Conservation (phyloP, 2,797 vertebrate species). For the Pelodytes ibericus region DNA sequence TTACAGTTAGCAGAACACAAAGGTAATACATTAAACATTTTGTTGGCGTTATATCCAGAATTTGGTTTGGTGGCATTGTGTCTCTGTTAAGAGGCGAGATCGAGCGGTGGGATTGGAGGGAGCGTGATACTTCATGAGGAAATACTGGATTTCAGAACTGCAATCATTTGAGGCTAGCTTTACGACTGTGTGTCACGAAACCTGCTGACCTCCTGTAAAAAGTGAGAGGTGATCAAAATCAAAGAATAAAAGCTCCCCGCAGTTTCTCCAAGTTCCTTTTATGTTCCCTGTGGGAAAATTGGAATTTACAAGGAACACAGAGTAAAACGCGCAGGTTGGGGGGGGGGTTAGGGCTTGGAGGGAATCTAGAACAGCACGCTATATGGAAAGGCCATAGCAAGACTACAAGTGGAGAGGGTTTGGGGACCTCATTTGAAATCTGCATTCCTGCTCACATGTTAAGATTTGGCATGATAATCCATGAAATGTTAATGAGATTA, state of each 20-base stretch:
- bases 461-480: no score
- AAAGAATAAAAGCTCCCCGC: slow-evolving; percentile 25
- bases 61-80: not conserved
- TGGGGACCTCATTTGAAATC: no score
- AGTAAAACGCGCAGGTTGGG: not conserved
- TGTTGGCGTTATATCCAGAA: no score
- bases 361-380: not conserved
- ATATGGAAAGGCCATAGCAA: not conserved
- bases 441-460: no score
- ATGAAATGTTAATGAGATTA: no score
- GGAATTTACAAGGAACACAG: slow-evolving; percentile 48
- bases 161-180: slow-evolving; percentile 37
- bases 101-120: not conserved
- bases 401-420: not conserved
- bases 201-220: slow-evolving; percentile 49
- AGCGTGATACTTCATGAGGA: slow-evolving; percentile 23
- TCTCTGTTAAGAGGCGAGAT: not conserved
- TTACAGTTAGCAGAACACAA: no score
- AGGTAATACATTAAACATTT: no score
- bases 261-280: slow-evolving; percentile 15
- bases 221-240: slow-evolving; percentile 52
- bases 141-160: slow-evolving; percentile 37
- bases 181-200: slow-evolving; percentile 49
- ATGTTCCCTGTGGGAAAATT: slow-evolving; percentile 29
- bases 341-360: slow-evolving; percentile 10